Conservation (phyloP, 2,113 vertebrate species). For the Motacilla alba region DNA sequence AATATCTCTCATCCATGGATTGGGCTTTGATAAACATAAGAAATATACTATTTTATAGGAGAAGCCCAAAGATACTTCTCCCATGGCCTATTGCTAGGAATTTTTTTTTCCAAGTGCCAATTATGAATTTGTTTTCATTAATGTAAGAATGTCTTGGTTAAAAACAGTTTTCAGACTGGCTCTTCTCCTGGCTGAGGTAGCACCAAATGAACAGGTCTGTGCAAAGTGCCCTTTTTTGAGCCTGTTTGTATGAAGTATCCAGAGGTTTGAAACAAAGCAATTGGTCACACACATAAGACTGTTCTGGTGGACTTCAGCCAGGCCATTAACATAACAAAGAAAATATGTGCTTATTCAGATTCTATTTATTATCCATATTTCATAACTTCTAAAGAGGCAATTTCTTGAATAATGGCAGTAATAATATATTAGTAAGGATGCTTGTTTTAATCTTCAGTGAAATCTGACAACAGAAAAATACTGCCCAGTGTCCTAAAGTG, state of each 20-base stretch:
- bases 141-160: neutral
- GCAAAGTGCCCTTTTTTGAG: neutral
- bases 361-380: conserved; percentile 10
- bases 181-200: neutral
- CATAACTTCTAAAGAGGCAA: conserved; percentile 20
- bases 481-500: neutral
- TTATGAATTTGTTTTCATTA: neutral
- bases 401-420: neutral
- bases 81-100: neutral
- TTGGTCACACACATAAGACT: neutral
- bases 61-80: neutral
- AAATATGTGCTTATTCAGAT: conserved; percentile 18
- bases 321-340: conserved; percentile 52
- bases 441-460: neutral
- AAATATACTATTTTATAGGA: neutral
- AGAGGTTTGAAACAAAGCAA: neutral
- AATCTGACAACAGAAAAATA: neutral
- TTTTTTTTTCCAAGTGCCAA: neutral
- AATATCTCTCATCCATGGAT: neutral
- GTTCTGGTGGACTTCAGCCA: neutral
- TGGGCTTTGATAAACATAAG: neutral
- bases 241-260: neutral
- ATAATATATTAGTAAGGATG: neutral
- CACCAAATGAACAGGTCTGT: neutral
- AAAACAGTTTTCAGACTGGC: neutral